These are phyloP conservation scores for Eristalis intricaria DNA, from an alignment of 2,888 invertebrate species.

Conservation along the genomic window DNA sequence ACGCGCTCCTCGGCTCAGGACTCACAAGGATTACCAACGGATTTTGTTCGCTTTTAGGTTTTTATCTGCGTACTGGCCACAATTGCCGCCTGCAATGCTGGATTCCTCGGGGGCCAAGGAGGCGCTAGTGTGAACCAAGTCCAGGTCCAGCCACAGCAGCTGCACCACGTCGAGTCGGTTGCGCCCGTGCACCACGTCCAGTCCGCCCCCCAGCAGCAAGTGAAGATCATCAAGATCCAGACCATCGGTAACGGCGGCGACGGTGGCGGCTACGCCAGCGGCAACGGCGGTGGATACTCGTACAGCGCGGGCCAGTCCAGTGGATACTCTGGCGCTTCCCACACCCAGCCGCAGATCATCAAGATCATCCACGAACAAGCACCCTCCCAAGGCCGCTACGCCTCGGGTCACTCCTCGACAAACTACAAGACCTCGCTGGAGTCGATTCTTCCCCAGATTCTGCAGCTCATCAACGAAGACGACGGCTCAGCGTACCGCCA, in stretches of 20 bases:
- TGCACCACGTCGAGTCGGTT: constrained; percentile 15
- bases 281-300: constrained; percentile 16
- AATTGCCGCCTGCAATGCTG: constrained; percentile 45
- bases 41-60: constrained; percentile 13
- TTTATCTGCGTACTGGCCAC: constrained; percentile 35
- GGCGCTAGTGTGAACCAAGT: constrained; percentile 12
- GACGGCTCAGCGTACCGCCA: constrained; percentile 14
- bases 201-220: constrained; percentile 27
- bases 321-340: constrained; percentile 7
- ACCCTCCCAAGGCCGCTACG: constrained; percentile 25
- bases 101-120: constrained; percentile 32
- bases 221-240: constrained; percentile 35
- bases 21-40: not conserved
- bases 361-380: constrained; percentile 52
- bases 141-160: constrained; percentile 32
- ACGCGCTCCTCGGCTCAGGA: not conserved
- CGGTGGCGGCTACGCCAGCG: not conserved
- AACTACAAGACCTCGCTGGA: constrained; percentile 41
- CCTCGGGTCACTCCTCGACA: constrained; percentile 12
- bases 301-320: not conserved
- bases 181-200: constrained; percentile 21
- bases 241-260: not conserved
- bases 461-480: constrained; percentile 36
- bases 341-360: constrained; percentile 46
- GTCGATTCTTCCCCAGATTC: constrained; percentile 48